phyloP scores from a whole-genome alignment of 2,113 vertebrate genomes.

The Marmota flaviventris region DNA sequence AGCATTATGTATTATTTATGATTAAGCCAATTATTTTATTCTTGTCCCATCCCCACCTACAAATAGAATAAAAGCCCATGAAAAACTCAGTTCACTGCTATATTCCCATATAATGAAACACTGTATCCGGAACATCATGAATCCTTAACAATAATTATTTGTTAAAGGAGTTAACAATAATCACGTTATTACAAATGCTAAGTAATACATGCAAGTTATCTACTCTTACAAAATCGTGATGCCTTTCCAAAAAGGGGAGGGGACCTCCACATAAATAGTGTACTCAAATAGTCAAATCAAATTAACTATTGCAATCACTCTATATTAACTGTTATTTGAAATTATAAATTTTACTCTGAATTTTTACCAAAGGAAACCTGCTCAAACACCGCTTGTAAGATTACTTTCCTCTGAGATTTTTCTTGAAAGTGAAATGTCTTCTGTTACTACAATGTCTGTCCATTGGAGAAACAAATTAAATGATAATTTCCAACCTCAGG shows the following conservation, averaged over 20 bases:
- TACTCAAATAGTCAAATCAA: neutral
- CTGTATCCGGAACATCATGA: neutral
- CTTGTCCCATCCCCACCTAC: neutral
- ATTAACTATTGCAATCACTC: neutral
- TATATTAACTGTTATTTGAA: slow-evolving; percentile 27
- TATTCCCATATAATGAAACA: neutral
- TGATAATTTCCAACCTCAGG: slow-evolving; percentile 36
- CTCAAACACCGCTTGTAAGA: slow-evolving; percentile 32
- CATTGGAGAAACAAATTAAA: slow-evolving; percentile 42
- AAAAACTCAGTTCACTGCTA: neutral
- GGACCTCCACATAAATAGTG: neutral
- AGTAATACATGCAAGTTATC: neutral
- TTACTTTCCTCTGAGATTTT: slow-evolving; percentile 16
- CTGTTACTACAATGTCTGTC: neutral
- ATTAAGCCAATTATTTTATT: slow-evolving; percentile 41
- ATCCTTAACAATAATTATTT: neutral
- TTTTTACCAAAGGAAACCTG: slow-evolving; percentile 51
- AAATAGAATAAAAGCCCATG: slow-evolving; percentile 44
- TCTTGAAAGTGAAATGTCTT: slow-evolving; percentile 33
- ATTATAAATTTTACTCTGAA: slow-evolving; percentile 54
- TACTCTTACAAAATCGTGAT: slow-evolving; percentile 1
- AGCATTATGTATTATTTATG: slow-evolving; percentile 9
- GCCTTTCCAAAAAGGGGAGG: neutral
- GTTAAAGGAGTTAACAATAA: slow-evolving; percentile 20
- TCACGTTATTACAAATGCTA: neutral